phyloP scores from a whole-genome alignment of 1,140 invertebrate species.

The Drosophila oshimai region DNA sequence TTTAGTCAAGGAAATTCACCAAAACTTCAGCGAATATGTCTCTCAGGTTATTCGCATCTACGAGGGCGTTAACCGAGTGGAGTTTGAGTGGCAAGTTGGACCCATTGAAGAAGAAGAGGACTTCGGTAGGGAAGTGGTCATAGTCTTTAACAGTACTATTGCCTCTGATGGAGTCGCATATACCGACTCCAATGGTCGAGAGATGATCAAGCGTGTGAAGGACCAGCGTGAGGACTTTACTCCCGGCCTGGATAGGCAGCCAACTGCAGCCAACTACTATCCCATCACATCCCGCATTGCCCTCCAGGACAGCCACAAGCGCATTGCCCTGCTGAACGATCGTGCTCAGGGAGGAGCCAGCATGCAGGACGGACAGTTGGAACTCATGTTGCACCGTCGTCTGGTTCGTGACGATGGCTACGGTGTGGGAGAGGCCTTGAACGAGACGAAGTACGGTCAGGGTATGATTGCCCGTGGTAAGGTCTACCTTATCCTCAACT shows the following conservation, averaged over 20 bases:
- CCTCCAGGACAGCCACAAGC: conserved; percentile 83
- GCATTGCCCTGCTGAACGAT: conserved; percentile 90
- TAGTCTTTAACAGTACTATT: conserved; percentile 87
- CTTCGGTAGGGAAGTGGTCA: conserved; percentile 92
- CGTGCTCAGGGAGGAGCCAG: conserved; percentile 94
- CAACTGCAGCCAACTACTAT: conserved; percentile 94
- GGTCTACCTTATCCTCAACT: conserved; percentile 86
- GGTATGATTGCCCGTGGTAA: conserved; percentile 93
- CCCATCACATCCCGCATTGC: conserved; percentile 94
- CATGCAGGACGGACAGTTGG: conserved; percentile 88
- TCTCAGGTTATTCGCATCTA: conserved; percentile 92
- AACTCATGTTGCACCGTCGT: conserved; percentile 94
- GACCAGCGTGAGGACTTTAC: conserved; percentile 91
- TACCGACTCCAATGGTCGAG: conserved; percentile 97
- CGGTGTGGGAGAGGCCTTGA: conserved; percentile 95
- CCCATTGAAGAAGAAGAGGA: conserved; percentile 92
- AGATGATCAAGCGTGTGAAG: conserved; percentile 90
- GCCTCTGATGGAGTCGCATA: conserved; percentile 89
- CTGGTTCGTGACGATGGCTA: conserved; percentile 94
- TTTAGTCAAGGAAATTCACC: conserved; percentile 92
- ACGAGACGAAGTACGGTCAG: conserved; percentile 90
- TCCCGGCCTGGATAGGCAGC: conserved; percentile 86
- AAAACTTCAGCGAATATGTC: conserved; percentile 89
- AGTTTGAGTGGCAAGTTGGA: conserved; percentile 97
- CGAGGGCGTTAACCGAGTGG: conserved; percentile 86